Evolutionary conservation across 2,888 invertebrate species (phyloP), one percentile per base, ranked within the genome.

Genomic region (Euproctis similis): DNA sequence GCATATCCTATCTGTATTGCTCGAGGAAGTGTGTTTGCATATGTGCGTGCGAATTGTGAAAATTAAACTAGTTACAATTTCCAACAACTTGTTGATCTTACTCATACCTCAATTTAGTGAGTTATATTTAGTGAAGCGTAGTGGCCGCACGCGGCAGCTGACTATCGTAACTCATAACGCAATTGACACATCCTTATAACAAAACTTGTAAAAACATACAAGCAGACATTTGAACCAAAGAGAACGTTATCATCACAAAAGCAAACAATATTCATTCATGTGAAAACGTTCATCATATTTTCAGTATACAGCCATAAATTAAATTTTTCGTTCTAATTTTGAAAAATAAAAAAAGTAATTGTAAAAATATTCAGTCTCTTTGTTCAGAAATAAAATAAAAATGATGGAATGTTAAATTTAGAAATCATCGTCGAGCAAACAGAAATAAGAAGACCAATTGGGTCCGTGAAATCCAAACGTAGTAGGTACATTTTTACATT

Each of bases 51-150:
- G 13, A 18, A 11, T 30, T 19, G 18, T 16, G 19, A 29, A 38
- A 35, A 13, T 26, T 31, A 23, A 16, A 29, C 18, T 10, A 36
- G 28, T 28, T 24, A 12, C 26, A 32, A 13, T 33, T n/a, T n/a
- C n/a, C 28, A 39, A 39, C 32, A 36, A 36, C 42, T 46, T 28
- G 10, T 28, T 26, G 26, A 42, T 42, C 20, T 45, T 49, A 42
- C 39, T 45, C 42, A 49, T 46, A 36, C 13, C 43, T 37, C 28
- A 26, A 31, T 37, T 32, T 34, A 45, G 35, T 34, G 24, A 24
- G 31, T 26, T 49, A 49, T 24, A 42, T 36, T 46, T 50, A 38
- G 46, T 33, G 28, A 24, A 12, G 32, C 26, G 34, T 36, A 27
- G 33, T 39, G 34, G 8, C 19, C 31, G 30, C 39, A 23, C 27